phyloP scores from a whole-genome alignment of 2,113 vertebrate species.

The Oreochromis aureus region DNA sequence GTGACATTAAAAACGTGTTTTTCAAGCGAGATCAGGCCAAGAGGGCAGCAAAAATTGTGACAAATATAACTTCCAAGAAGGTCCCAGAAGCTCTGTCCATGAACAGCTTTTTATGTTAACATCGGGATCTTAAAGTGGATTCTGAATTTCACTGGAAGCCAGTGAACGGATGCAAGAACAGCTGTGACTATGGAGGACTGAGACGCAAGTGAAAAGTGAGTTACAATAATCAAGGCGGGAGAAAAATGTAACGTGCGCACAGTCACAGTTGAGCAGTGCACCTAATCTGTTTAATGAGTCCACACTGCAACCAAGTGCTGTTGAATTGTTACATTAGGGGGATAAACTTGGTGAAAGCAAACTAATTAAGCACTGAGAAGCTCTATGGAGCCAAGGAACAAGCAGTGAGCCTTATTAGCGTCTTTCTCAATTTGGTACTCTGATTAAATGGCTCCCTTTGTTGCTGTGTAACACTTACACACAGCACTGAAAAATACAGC shows the following conservation, averaged over 20 bases:
- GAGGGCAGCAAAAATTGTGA: neutral
- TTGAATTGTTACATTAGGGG: neutral
- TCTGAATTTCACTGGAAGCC: neutral
- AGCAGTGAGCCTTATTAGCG: neutral
- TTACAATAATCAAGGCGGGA: neutral
- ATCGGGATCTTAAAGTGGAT: neutral
- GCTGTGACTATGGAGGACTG: neutral
- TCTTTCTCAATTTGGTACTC: neutral
- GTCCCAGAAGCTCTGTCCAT: neutral
- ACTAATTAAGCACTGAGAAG: neutral
- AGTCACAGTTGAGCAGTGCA: neutral
- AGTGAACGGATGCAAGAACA: neutral
- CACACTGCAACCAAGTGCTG: neutral
- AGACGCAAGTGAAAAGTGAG: neutral
- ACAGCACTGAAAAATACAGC: neutral
- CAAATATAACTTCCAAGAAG: neutral
- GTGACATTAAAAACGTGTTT: neutral
- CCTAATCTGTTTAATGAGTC: neutral
- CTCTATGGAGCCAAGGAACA: neutral
- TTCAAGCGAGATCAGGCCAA: neutral
- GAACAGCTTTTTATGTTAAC: neutral
- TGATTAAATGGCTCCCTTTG: constrained; percentile 24
- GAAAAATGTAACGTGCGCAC: neutral
- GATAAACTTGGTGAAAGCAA: neutral
- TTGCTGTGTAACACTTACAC: neutral